Base-by-base conservation (phyloP, 2,888 invertebrate species). In the Aspidiotus rigidus region DNA sequence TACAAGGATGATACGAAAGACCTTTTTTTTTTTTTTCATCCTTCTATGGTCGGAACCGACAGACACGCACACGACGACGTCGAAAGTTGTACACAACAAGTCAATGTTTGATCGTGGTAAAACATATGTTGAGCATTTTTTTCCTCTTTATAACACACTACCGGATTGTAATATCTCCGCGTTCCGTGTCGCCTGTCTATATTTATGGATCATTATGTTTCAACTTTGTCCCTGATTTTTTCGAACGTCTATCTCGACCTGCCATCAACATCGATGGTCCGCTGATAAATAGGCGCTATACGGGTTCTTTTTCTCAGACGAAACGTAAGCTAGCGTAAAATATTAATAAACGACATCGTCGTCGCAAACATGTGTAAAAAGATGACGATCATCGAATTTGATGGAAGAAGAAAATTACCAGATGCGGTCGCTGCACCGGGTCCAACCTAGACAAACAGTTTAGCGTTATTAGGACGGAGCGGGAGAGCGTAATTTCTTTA, bases 131-230 rank as follows among this genome's bases (percentile, higher is more conserved):
- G 9, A 39, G 7, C 13, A 39, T 59, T 59, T 59, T 59, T 59
- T 59, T 28, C 59, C 39, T 39, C 60, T 42, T 57, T 56, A 5
- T 59, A 60, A 28, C 57, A 56, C 60, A 67, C 67, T 67, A 67
- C 67, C 60, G 67, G 60, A 60, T 67, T 67, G 67, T 67, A 66
- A 66, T 66, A 60, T 67, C 60, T 60, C 53, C 28, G 53, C 60
- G 49, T 67, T 17, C 16, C 60, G 57, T 67, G 67, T 67, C 67
- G 67, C 49, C 67, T 60, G 60, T 60, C 67, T 67, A 67, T 67
- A 67, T 67, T 67, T 67, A 67, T 67, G 67, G 67, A 60, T 53
- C 60, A 53, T 67, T 44, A 67, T 67, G 28, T 67, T 67, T 49
- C 28, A 53, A 59, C 67, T 15, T 67, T 10, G 9, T 28, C 11